A percentile compares a stretch with the other conserved stretches of the same genome.
These are phyloP conservation scores for Monopterus albus DNA, from an alignment of 2,113 vertebrate genomes.

Conservation along the genomic window DNA sequence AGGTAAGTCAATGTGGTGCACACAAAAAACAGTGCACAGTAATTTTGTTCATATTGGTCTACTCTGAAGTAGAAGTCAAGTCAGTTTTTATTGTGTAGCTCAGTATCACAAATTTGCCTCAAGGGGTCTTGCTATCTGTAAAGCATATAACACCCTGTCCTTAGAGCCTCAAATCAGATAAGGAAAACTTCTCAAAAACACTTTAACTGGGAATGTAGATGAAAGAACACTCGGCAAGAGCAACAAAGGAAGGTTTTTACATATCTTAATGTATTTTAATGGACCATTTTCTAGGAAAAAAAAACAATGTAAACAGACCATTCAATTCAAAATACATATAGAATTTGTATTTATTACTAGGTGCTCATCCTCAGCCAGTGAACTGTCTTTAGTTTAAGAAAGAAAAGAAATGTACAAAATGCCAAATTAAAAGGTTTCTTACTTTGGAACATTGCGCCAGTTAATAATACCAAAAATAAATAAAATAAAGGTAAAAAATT, in stretches of 20 bases:
- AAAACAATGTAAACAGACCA: neutral
- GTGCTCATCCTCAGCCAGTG: neutral
- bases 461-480: conserved; percentile 24
- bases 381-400: conserved; percentile 15
- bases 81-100: too few species aligned
- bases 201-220: too few species aligned
- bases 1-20: neutral
- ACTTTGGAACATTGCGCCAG: neutral
- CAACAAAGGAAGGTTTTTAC: too few species aligned
- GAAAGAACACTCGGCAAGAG: too few species aligned
- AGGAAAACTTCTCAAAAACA: too few species aligned
- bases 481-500: too few species aligned
- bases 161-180: too few species aligned
- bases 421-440: conserved; percentile 17
- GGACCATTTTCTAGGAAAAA: neutral
- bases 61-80: neutral
- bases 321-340: conserved; percentile 12
- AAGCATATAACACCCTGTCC: too few species aligned
- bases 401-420: neutral
- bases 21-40: neutral
- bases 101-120: too few species aligned
- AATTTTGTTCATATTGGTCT: neutral
- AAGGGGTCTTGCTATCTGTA: too few species aligned
- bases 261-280: neutral
- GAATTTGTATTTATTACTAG: neutral